These are phyloP conservation scores for Taphrorychus bicolor DNA, from an alignment of 2,888 invertebrate genomes.

Conservation along the genomic window DNA sequence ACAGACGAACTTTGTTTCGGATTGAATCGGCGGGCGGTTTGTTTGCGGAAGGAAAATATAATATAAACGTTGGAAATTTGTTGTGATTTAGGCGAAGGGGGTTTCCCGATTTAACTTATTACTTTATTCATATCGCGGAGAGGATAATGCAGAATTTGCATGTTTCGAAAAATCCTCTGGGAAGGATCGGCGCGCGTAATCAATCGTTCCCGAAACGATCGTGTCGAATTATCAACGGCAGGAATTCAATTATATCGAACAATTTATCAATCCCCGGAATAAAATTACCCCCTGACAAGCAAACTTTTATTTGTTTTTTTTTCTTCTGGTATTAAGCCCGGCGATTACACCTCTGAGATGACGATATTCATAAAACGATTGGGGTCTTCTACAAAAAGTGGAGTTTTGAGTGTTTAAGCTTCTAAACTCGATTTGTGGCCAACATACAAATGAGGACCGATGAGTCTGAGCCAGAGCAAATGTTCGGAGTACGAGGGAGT, in stretches of 20 bases:
- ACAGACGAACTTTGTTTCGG: constrained; percentile 27
- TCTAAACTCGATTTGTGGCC: too few relatives aligned
- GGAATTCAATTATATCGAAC: constrained; percentile 47
- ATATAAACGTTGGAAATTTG: neutral
- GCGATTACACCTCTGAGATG: constrained; percentile 30
- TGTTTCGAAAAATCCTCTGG: neutral
- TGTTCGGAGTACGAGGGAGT: too few relatives aligned
- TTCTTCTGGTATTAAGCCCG: constrained; percentile 21
- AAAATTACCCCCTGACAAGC: constrained; percentile 46
- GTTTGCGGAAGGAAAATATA: constrained; percentile 1
- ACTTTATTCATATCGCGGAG: neutral
- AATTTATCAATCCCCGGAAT: constrained; percentile 48
- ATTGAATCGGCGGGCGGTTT: constrained; percentile 1
- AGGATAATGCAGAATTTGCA: neutral
- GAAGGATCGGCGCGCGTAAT: constrained; percentile 13
- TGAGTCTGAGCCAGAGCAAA: too few relatives aligned
- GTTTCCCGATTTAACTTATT: neutral
- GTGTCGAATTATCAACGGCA: constrained; percentile 44
- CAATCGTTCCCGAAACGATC: constrained; percentile 23
- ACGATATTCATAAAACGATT: constrained; percentile 15
- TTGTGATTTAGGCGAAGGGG: neutral
- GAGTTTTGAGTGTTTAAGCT: too few relatives aligned
- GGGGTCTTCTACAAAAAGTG: neutral
- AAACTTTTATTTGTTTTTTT: constrained; percentile 40
- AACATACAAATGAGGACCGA: too few relatives aligned